Evolutionary conservation across 2,113 vertebrate species (phyloP), one percentile per base, ranked within the genome.

Genomic region (Myotis yumanensis): DNA sequence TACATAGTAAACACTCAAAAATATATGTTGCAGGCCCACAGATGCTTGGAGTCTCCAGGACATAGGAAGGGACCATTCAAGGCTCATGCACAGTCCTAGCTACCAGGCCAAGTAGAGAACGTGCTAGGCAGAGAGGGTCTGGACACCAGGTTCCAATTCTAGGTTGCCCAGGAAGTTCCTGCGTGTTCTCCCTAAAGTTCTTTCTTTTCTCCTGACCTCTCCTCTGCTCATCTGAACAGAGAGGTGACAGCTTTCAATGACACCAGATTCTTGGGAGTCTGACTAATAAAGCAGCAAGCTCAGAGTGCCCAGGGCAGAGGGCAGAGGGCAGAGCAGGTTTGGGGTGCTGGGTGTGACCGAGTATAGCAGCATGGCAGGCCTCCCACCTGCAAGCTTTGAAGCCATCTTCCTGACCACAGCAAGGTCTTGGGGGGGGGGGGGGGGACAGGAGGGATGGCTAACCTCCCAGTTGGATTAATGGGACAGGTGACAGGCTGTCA

Each of bases 281-380:
- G 77, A 37, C 48, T 32, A 8, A 57, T 0, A 40, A 25, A 32
- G 46, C 22, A 46, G 89, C 25, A 35, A 40, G 62, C 8, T 32
- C 6, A 25, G 15, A 25, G 83, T 0, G 6, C 57, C 59, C 15
- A 52, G n/a, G 20, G 52, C 15, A 62, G 62, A 37, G n/a, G 25
- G 52, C 18, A 62, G 62, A 43, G 11, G 30, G 22, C 68, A 46
- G 46, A n/a, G 64, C 22, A 5, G 40, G 35, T 12, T 7, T 0
- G 3, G n/a, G 40, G 3, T 14, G 1, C 7, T 6, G 37, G 23
- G 11, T 17, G n/a, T 20, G 10, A 23, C 10, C 0, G 3, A 52
- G 7, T 9, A 10, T 1, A n/a, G 37, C 2, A 12, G 14, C 11
- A 10, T 0, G 18, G 83, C 43, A n/a, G 48, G 54, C 40, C n/a